Evolutionary conservation across 2,797 vertebrate species (phyloP).

Genomic region (Aviceda leuphotes): DNA sequence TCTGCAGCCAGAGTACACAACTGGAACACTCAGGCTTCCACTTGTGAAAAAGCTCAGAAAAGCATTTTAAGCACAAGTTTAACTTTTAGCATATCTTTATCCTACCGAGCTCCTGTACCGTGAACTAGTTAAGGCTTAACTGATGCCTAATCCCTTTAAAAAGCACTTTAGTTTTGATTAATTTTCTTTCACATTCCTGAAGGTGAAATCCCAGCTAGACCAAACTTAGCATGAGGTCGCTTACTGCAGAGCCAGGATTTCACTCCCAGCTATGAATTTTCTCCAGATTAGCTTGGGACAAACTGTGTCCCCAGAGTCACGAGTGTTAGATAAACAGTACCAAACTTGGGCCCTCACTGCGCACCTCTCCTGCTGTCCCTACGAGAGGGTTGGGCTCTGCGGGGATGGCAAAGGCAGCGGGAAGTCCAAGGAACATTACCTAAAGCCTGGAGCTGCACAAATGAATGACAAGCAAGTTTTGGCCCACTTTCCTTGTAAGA

Average conservation of each 20-base stretch:
- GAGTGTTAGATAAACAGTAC: neutral
- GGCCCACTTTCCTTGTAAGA: neutral
- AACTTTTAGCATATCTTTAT: neutral
- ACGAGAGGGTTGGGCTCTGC: fast-evolving
- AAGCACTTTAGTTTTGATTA: neutral
- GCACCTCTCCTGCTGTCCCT: neutral
- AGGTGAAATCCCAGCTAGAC: neutral
- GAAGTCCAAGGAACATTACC: neutral
- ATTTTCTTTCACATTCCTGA: neutral
- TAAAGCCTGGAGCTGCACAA: neutral
- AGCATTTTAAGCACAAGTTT: neutral
- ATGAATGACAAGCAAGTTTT: neutral
- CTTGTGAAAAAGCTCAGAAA: neutral
- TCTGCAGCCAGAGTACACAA: neutral
- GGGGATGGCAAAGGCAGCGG: fast-evolving
- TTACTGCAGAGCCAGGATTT: neutral
- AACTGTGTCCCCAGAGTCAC: neutral
- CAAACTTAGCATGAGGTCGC: neutral
- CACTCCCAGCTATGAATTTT: neutral
- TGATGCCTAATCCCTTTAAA: neutral
- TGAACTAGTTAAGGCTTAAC: neutral
- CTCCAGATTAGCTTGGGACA: neutral
- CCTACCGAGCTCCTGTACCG: neutral
- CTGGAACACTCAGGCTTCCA: neutral
- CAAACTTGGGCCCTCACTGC: neutral